Evolutionary conservation across 2,113 vertebrate genomes (phyloP).

Genomic region (Colaptes auratus): DNA sequence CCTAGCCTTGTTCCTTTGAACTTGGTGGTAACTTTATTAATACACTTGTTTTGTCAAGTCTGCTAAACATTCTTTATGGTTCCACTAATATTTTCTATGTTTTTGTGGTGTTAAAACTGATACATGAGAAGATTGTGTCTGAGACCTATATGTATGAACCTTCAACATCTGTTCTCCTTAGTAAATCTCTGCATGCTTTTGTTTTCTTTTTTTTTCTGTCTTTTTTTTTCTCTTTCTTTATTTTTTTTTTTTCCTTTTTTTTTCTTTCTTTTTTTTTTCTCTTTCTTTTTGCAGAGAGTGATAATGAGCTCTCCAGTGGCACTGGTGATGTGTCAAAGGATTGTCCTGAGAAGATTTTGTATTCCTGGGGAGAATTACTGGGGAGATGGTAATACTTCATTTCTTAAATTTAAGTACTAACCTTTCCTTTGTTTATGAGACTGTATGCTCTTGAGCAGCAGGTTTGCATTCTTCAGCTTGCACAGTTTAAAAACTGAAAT

Average conservation of each 20-base stretch:
- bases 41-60: neutral
- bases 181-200: conserved; percentile 17
- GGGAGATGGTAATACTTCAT: conserved; percentile 87
- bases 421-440: neutral
- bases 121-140: neutral
- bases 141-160: neutral
- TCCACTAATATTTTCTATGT: neutral
- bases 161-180: neutral
- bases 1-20: neutral
- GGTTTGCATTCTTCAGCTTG: neutral
- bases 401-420: conserved; percentile 21
- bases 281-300: conserved; percentile 85
- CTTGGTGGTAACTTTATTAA: neutral
- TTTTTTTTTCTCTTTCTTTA: neutral
- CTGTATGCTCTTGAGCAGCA: neutral
- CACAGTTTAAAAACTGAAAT: neutral
- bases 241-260: neutral
- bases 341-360: conserved; percentile 96
- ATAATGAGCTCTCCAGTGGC: conserved; percentile 96
- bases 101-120: neutral
- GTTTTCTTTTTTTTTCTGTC: neutral
- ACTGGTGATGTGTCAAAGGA: conserved; percentile 98
- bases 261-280: neutral
- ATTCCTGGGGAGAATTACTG: conserved; percentile 95
- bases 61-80: neutral